Evolutionary conservation across 2,797 vertebrate genomes (phyloP).

Genomic region (Enoplosus armatus): DNA sequence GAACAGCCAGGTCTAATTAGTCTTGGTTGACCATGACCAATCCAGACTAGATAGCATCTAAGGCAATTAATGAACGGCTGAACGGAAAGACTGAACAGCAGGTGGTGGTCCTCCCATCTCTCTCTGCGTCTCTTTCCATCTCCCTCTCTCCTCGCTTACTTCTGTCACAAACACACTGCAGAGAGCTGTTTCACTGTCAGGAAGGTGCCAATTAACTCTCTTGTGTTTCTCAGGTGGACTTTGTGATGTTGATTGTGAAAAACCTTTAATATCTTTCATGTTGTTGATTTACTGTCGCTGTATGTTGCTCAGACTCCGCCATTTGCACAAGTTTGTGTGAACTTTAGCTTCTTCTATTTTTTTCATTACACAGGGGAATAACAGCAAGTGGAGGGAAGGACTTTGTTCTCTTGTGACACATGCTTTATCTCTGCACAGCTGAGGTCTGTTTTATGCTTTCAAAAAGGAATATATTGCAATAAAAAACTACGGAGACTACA

Average conservation of each 20-base stretch:
- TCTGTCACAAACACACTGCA: not conserved
- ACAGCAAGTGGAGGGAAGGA: not conserved
- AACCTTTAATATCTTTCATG: not conserved
- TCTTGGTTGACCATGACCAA: conserved; percentile 34
- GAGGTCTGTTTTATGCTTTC: not conserved
- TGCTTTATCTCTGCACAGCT: not conserved
- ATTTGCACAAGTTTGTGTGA: not conserved
- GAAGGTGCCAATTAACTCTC: conserved; percentile 3
- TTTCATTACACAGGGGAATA: not conserved
- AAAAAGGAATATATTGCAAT: not conserved
- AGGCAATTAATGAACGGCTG: conserved; percentile 38
- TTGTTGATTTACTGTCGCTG: not conserved
- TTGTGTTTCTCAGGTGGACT: not conserved
- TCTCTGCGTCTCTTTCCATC: not conserved
- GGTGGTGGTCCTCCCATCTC: conserved; percentile 6
- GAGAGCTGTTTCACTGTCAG: not conserved
- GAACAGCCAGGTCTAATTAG: conserved; percentile 25
- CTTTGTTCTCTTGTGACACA: too few species aligned
- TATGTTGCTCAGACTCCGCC: not conserved
- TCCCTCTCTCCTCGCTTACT: not conserved
- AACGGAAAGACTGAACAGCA: conserved; percentile 2
- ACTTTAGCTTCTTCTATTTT: not conserved
- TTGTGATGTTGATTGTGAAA: not conserved
- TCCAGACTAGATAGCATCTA: conserved; percentile 28
- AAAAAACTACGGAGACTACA: too few species aligned